These are phyloP conservation scores for Tragelaphus oryx DNA, from an alignment of 2,797 vertebrate species.

Conservation along the genomic window DNA sequence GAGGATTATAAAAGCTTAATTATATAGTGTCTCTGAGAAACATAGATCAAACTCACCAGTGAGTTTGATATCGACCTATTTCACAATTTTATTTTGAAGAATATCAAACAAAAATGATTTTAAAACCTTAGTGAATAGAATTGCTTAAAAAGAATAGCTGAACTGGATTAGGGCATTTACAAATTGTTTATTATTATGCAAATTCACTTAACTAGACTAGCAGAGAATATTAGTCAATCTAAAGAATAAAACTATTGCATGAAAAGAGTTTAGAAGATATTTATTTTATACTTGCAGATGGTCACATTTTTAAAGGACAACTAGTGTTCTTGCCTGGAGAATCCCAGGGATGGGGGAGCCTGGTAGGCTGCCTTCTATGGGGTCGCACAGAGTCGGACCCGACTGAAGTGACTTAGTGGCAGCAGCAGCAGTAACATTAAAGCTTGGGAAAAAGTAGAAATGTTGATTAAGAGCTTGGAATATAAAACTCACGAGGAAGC, in stretches of 20 bases:
- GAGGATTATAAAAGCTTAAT: conserved; percentile 17
- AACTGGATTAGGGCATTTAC: background rate
- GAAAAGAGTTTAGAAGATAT: conserved; percentile 21
- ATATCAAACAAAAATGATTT: conserved; percentile 37
- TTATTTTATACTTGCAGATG: conserved; percentile 44
- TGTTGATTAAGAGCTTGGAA: background rate
- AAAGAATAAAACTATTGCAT: conserved; percentile 10
- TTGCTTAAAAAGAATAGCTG: conserved; percentile 29
- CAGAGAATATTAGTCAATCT: conserved; percentile 16
- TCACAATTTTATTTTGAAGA: conserved; percentile 45
- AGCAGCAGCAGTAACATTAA: background rate
- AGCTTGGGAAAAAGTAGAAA: background rate
- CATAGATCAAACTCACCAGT: background rate
- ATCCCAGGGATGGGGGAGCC: no score
- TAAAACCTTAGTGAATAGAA: background rate
- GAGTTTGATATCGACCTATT: conserved; percentile 37
- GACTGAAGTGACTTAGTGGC: no score
- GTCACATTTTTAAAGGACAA: background rate
- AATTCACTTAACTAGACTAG: conserved; percentile 12
- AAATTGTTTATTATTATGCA: conserved; percentile 52
- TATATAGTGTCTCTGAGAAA: background rate
- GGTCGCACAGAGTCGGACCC: no score
- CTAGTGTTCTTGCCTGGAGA: background rate
- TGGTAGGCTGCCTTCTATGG: no score
- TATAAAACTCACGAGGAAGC: background rate